A percentile compares a stretch with the other conserved stretches of the same genome.
Evolutionary conservation across 2,113 vertebrate genomes (phyloP).

Genomic region (Phrynosoma blainvillii): DNA sequence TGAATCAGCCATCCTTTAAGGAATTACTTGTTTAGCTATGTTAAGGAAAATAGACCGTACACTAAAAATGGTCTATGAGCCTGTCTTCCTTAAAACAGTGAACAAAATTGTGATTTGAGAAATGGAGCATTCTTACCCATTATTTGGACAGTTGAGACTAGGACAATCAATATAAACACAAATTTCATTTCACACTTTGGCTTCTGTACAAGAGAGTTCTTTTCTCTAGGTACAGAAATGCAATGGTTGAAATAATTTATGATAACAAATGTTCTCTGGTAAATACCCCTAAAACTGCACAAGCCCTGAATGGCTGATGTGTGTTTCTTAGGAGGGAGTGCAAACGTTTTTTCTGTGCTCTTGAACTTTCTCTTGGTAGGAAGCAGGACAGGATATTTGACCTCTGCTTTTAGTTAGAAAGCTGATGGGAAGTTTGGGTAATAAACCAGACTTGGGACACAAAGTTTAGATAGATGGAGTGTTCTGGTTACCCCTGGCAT

Average conservation of each 20-base stretch:
- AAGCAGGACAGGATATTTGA: slow-evolving; percentile 31
- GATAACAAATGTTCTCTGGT: neutral
- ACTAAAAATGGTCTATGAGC: neutral
- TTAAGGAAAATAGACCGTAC: neutral
- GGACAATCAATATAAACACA: neutral
- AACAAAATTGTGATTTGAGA: neutral
- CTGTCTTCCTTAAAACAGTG: neutral
- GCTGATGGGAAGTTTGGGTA: neutral
- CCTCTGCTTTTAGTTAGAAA: slow-evolving; percentile 13
- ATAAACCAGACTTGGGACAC: neutral
- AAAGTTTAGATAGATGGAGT: slow-evolving; percentile 8
- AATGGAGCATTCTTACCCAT: neutral
- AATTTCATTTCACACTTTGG: neutral
- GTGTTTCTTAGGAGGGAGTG: slow-evolving; percentile 37
- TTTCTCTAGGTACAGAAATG: neutral
- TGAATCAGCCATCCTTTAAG: neutral
- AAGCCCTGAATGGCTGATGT: slow-evolving; percentile 8
- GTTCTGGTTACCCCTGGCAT: neutral
- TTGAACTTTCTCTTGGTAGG: neutral
- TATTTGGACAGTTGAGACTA: too few relatives aligned
- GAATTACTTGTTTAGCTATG: neutral
- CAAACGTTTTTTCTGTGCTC: slow-evolving; percentile 2
- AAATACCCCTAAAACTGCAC: neutral
- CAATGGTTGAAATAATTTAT: neutral
- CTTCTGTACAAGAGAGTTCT: neutral